Conservation (phyloP, 1,140 invertebrate genomes). For the Subanguina moxae region DNA sequence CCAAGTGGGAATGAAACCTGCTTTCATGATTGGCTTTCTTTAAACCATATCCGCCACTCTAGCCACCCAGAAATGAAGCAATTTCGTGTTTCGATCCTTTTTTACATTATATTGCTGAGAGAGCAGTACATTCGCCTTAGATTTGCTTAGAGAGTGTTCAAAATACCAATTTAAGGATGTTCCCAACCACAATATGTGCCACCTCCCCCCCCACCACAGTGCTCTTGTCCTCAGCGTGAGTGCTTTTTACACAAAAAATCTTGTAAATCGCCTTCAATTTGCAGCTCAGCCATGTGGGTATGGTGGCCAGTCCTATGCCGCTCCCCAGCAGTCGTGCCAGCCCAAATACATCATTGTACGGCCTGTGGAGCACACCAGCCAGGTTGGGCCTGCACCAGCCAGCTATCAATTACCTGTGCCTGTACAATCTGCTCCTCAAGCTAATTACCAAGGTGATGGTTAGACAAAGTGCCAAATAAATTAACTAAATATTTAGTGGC, state of each 20-base stretch:
- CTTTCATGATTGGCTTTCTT: no score
- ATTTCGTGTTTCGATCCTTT: no score
- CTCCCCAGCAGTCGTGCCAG: conserved; percentile 21
- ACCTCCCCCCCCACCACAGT: conserved; percentile 11
- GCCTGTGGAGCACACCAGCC: conserved; percentile 30
- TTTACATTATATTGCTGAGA: no score
- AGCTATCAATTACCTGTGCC: background rate
- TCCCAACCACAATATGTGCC: background rate
- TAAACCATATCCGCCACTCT: no score
- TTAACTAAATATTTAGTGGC: background rate
- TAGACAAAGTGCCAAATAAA: no score
- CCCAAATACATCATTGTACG: conserved; percentile 49
- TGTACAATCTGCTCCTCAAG: conserved; percentile 2
- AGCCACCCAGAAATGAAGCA: no score
- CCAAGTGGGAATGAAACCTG: no score
- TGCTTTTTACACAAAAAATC: background rate
- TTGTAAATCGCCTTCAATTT: background rate
- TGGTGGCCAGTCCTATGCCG: conserved; percentile 1
- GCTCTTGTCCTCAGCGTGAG: conserved; percentile 7
- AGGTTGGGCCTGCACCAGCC: background rate
- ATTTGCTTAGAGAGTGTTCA: no score
- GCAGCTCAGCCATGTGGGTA: conserved; percentile 8
- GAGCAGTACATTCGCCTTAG: no score
- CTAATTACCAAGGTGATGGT: background rate
- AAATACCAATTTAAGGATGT: background rate